Percentiles rank a stretch among this genome's conserved stretches.
Evolutionary conservation across 2,888 invertebrate genomes (phyloP).

Genomic region (Phalera bucephala): DNA sequence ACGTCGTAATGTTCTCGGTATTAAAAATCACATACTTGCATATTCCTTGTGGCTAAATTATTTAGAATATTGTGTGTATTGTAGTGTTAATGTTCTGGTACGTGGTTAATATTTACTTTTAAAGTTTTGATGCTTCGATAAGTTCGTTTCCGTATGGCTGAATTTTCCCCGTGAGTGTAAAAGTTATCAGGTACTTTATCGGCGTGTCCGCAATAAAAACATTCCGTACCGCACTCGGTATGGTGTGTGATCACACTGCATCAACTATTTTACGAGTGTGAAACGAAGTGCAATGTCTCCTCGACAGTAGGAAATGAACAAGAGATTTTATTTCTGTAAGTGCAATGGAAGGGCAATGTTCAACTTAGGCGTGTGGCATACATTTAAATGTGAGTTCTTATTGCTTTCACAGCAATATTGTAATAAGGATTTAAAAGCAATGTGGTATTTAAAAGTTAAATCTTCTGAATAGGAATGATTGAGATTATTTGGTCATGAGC

Average conservation of each 20-base stretch:
- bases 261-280: not conserved
- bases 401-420: not conserved
- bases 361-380: not conserved
- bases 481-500: too few species aligned
- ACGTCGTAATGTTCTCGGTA: conserved; percentile 26
- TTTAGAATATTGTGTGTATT: conserved; percentile 19
- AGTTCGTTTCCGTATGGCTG: conserved; percentile 1
- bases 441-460: too few species aligned
- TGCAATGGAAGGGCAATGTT: conserved; percentile 10
- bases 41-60: conserved; percentile 18
- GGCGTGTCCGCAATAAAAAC: not conserved
- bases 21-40: conserved; percentile 18
- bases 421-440: too few species aligned
- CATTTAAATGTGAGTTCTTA: not conserved
- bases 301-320: conserved; percentile 4
- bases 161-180: not conserved
- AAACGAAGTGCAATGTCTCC: not conserved
- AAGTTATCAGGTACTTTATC: not conserved
- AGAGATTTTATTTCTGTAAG: conserved; percentile 12
- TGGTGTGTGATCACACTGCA: not conserved
- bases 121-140: conserved; percentile 1
- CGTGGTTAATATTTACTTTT: conserved; percentile 2
- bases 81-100: conserved; percentile 13
- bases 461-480: too few species aligned
- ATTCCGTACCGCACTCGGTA: not conserved